Evolutionary conservation across 2,888 invertebrate genomes (phyloP).

Genomic region (Agrochola circellaris): DNA sequence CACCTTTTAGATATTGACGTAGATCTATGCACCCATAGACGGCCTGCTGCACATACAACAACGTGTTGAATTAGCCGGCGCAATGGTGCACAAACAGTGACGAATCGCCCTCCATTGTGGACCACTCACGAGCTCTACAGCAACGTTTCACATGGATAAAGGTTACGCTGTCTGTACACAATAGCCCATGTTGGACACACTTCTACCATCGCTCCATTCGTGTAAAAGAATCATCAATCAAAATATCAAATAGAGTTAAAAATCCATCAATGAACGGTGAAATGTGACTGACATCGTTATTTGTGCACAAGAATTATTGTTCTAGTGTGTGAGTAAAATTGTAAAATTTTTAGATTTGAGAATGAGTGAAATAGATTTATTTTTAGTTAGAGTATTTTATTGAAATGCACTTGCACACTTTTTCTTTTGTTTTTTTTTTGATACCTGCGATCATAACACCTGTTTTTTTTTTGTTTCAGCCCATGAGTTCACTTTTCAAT

Average conservation of each 20-base stretch:
- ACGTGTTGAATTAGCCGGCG: conserved; percentile 53
- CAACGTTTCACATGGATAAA: conserved; percentile 60
- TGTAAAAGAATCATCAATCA: conserved; percentile 51
- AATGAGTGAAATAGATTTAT: background rate
- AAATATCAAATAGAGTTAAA: conserved; percentile 41
- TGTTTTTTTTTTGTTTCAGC: conserved; percentile 61
- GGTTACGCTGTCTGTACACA: conserved; percentile 42
- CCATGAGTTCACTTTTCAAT: conserved; percentile 4
- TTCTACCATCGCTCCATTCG: conserved; percentile 25
- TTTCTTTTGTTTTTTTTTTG: background rate
- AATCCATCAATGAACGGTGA: conserved; percentile 36
- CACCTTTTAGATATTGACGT: conserved; percentile 23
- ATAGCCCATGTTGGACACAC: conserved; percentile 49
- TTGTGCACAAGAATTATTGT: conserved; percentile 10
- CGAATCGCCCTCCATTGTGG: conserved; percentile 51
- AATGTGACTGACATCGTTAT: conserved; percentile 19
- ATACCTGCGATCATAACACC: conserved; percentile 1
- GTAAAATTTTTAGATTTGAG: background rate
- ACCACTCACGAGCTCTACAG: conserved; percentile 34
- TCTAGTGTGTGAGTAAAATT: conserved; percentile 29
- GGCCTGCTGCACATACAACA: conserved; percentile 30
- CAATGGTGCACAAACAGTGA: conserved; percentile 62
- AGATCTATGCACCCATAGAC: background rate
- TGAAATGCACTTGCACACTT: conserved; percentile 9
- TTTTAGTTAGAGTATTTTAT: conserved; percentile 1